phyloP scores from a whole-genome alignment of 2,888 invertebrate genomes.

The Timema cristinae region DNA sequence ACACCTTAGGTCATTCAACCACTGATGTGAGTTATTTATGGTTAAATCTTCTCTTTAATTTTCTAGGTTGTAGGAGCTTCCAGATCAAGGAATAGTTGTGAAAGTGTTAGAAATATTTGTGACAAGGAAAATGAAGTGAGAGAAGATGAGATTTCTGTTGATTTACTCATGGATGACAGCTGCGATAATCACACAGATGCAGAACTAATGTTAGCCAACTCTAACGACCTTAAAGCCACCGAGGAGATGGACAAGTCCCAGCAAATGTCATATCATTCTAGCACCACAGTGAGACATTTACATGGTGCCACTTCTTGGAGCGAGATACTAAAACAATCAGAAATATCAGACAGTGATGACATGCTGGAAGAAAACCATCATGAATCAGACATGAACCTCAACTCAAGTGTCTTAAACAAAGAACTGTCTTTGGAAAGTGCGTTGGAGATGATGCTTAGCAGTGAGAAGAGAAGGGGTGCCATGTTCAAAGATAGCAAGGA shows the following conservation, averaged over 20 bases:
- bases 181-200: no score
- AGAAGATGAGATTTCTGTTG: background rate
- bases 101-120: no score
- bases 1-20: no score
- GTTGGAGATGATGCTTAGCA: background rate
- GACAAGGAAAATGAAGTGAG: background rate
- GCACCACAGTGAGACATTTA: background rate
- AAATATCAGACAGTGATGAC: slow-evolving; percentile 4
- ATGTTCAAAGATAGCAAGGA: background rate
- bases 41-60: no score
- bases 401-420: background rate
- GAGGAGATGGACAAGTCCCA: no score
- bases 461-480: background rate
- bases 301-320: background rate
- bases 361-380: background rate
- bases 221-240: no score
- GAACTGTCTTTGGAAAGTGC: background rate
- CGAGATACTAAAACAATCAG: background rate
- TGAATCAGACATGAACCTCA: background rate
- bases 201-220: background rate
- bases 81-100: no score
- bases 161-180: background rate
- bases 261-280: no score
- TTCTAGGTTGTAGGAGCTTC: no score
- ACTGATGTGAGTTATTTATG: no score